Conservation (phyloP, 64 coral and sea anemone genomes). For the Pachyseris speciosa region DNA sequence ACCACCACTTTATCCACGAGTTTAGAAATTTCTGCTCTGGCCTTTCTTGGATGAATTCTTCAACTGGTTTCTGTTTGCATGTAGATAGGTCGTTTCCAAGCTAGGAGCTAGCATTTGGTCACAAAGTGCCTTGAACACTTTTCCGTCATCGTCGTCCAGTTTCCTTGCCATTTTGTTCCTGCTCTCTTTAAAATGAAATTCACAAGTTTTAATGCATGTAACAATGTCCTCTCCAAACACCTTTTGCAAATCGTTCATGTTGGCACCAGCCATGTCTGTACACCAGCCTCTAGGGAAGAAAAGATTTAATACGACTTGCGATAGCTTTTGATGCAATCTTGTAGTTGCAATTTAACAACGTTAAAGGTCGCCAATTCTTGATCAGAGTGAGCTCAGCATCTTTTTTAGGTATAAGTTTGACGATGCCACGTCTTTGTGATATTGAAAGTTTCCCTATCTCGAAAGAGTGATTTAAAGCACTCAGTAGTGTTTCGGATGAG, state of each 20-base stretch:
- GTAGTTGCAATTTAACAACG: too few relatives aligned
- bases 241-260: conserved; percentile 8
- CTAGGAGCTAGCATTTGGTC: neutral
- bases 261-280: conserved; percentile 23
- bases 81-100: neutral
- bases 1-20: conserved; percentile 65
- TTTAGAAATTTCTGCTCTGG: neutral
- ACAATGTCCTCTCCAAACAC: conserved; percentile 8
- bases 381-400: too few relatives aligned
- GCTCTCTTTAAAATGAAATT: conserved; percentile 52
- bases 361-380: too few relatives aligned
- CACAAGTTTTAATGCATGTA: conserved; percentile 5
- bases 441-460: too few relatives aligned
- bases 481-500: too few relatives aligned
- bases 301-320: too few relatives aligned
- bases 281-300: conserved; percentile 10
- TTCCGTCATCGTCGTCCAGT: neutral
- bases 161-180: conserved; percentile 1
- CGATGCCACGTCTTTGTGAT: too few relatives aligned
- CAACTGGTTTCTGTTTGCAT: conserved; percentile 21
- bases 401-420: too few relatives aligned
- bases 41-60: conserved; percentile 35
- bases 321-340: too few relatives aligned
- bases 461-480: too few relatives aligned
- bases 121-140: conserved; percentile 17